Conservation (phyloP, 2,797 vertebrate genomes). For the Cetoscarus ocellatus region DNA sequence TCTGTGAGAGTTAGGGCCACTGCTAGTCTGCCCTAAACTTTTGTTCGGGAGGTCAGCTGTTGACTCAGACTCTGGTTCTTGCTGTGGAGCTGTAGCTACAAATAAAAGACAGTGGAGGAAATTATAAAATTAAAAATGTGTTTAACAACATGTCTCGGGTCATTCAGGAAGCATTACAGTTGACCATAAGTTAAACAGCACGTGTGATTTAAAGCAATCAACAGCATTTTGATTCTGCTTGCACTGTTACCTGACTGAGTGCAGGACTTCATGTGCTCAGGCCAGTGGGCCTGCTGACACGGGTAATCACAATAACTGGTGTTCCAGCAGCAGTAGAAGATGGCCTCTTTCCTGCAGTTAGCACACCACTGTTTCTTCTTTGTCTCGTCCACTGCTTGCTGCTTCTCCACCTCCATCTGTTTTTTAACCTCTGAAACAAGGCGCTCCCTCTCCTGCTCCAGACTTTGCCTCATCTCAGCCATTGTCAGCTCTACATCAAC, state of each 20-base stretch:
- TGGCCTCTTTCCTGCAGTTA: conserved; percentile 95
- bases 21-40: conserved; percentile 84
- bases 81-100: conserved; percentile 94
- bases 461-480: conserved; percentile 98
- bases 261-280: conserved; percentile 97
- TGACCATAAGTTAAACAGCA: not conserved
- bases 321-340: conserved; percentile 98
- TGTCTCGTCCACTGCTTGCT: conserved; percentile 94
- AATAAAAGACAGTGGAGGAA: conserved; percentile 34
- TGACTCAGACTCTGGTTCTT: conserved; percentile 92
- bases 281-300: conserved; percentile 97
- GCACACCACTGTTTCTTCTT: conserved; percentile 99
- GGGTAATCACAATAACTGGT: conserved; percentile 98
- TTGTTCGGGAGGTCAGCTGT: conserved; percentile 89
- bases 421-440: conserved; percentile 94
- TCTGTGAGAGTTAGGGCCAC: conserved; percentile 82
- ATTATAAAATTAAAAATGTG: conserved; percentile 19
- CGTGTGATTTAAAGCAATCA: not conserved
- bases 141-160: conserved; percentile 3
- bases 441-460: conserved; percentile 95
- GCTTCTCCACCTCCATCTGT: conserved; percentile 93
- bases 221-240: not conserved
- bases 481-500: conserved; percentile 90
- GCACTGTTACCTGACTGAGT: conserved; percentile 92
- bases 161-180: not conserved